Evolutionary conservation across 92 coral and sea anemone genomes (phyloP).

Genomic region (Pocillopora meandrina): DNA sequence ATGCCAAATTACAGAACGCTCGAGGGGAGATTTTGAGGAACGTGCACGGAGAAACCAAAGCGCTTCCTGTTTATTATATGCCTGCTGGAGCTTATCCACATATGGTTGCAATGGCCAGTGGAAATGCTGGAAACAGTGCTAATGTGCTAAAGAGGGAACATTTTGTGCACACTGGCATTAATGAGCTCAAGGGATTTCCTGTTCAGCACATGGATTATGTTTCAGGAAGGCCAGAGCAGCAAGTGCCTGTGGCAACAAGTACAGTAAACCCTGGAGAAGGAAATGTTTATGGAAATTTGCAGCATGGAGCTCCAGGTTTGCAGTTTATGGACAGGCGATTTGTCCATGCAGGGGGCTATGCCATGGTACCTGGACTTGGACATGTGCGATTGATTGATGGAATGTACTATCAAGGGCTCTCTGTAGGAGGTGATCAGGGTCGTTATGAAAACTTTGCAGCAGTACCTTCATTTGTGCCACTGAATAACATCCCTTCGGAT

Average conservation of each 20-base stretch:
- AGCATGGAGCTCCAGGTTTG: constrained; percentile 48
- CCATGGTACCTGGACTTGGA: constrained; percentile 85
- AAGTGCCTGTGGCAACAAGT: constrained; percentile 86
- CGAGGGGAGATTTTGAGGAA: constrained; percentile 23
- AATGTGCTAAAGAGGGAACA: constrained; percentile 27
- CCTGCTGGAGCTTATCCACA: constrained; percentile 56
- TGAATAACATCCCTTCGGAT: constrained; percentile 64
- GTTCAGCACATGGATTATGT: constrained; percentile 51
- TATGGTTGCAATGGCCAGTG: constrained; percentile 53
- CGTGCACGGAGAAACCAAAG: constrained; percentile 36
- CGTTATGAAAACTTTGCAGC: constrained; percentile 83
- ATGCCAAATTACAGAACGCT: constrained; percentile 25
- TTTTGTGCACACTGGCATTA: constrained; percentile 25
- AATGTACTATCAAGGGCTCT: constrained; percentile 76
- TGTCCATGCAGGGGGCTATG: constrained; percentile 66
- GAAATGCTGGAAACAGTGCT: constrained; percentile 8
- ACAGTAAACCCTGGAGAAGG: constrained; percentile 65
- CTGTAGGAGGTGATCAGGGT: constrained; percentile 80
- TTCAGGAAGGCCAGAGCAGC: constrained; percentile 79
- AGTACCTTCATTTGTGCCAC: constrained; percentile 69
- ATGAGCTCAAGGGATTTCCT: constrained; percentile 29
- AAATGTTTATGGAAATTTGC: constrained; percentile 45
- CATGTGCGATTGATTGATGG: constrained; percentile 80
- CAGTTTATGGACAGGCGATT: constrained; percentile 80
- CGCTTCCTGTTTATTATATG: constrained; percentile 59